Percentiles rank a stretch among this genome's conserved stretches.
These are phyloP conservation scores for Furnarius figulus DNA, from an alignment of 2,113 vertebrate genomes.

Conservation along the genomic window DNA sequence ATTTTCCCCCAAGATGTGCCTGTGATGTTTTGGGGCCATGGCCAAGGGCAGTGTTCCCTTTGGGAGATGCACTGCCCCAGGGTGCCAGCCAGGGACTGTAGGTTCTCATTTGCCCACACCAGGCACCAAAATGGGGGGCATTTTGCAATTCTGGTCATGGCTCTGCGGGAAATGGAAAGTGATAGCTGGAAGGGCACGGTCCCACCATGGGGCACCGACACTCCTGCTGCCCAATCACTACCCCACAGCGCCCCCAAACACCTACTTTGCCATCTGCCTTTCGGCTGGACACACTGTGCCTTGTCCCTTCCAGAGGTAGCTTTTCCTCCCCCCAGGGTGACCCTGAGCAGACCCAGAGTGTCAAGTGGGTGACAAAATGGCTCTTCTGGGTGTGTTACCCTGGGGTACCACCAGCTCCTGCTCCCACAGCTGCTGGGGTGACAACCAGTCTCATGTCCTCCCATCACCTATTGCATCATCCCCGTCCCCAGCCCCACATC, in stretches of 20 bases:
- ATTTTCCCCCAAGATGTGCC: background rate
- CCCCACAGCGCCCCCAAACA: rapidly evolving
- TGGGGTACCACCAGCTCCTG: background rate
- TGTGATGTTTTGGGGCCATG: background rate
- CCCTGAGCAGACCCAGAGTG: background rate
- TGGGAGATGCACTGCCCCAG: background rate
- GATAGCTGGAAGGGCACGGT: rapidly evolving
- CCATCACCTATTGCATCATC: too few species aligned
- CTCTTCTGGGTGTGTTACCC: background rate
- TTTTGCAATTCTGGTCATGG: background rate
- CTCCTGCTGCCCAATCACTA: rapidly evolving
- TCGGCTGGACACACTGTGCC: background rate
- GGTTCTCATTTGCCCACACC: rapidly evolving
- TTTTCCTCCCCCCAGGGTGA: background rate
- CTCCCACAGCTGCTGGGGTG: background rate
- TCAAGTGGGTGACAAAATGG: background rate
- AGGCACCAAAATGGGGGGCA: background rate
- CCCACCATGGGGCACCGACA: background rate
- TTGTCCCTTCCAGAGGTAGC: background rate
- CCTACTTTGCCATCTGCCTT: background rate
- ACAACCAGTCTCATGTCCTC: background rate
- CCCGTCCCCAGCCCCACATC: rapidly evolving
- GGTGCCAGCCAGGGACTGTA: too few species aligned
- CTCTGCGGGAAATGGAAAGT: background rate
- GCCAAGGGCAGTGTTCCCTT: rapidly evolving